Evolutionary conservation across 2,888 invertebrate species (phyloP).

Genomic region (Eugnorisma glareosa): DNA sequence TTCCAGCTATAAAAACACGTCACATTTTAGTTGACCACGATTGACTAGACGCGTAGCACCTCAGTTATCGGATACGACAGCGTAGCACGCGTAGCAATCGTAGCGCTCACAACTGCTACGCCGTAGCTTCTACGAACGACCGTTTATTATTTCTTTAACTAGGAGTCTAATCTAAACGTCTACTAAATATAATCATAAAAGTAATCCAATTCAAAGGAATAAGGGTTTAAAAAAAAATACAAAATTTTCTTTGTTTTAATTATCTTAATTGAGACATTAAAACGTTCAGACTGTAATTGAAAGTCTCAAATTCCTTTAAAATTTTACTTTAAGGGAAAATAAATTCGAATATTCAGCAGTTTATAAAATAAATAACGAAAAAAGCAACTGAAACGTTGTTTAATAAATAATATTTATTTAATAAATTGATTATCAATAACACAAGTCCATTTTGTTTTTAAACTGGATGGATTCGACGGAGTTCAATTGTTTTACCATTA

Average conservation of each 20-base stretch:
- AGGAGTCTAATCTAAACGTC: too few relatives aligned
- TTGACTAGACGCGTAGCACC: not conserved
- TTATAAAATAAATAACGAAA: not conserved
- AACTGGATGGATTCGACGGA: not conserved
- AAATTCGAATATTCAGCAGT: too few relatives aligned
- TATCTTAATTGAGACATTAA: not conserved
- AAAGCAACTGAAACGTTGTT: not conserved
- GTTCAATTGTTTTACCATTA: not conserved
- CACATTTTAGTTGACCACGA: conserved; percentile 12
- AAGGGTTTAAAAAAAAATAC: too few relatives aligned
- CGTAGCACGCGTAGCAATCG: conserved; percentile 20
- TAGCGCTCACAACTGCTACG: conserved; percentile 32
- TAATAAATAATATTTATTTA: not conserved
- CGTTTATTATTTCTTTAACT: too few relatives aligned
- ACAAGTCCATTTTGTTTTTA: too few relatives aligned
- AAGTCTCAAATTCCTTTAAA: not conserved
- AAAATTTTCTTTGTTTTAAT: not conserved
- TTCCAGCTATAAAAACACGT: not conserved
- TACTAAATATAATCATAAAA: too few relatives aligned
- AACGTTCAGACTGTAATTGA: not conserved
- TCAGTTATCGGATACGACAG: conserved; percentile 8
- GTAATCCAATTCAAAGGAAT: too few relatives aligned
- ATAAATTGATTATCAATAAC: not conserved
- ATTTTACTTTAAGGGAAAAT: not conserved
- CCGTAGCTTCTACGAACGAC: conserved; percentile 18